Percentiles rank a stretch among this genome's conserved stretches.
These are phyloP conservation scores for Lepidurus packardi DNA, from an alignment of 1,140 invertebrate genomes.

Conservation along the genomic window DNA sequence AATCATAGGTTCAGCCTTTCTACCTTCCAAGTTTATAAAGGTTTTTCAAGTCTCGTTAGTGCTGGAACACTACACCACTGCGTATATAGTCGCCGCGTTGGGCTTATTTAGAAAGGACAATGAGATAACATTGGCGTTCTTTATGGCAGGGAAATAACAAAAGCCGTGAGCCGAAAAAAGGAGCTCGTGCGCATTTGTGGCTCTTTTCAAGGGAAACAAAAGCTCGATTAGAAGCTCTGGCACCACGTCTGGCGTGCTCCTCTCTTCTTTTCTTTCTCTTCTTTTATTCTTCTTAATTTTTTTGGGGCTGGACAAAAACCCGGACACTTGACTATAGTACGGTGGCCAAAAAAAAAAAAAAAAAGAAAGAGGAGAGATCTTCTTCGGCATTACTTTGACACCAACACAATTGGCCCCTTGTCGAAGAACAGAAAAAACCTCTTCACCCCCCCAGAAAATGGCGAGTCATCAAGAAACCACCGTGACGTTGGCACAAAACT, in stretches of 20 bases:
- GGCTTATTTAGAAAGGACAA: constrained; percentile 14
- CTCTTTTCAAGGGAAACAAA: constrained; percentile 22
- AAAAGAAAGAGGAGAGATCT: constrained; percentile 8
- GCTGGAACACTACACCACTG: background rate
- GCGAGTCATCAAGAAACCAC: background rate
- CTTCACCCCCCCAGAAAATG: background rate
- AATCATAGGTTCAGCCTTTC: background rate
- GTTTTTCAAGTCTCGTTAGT: background rate
- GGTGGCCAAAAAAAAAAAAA: background rate
- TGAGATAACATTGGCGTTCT: constrained; percentile 15
- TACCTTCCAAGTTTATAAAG: background rate
- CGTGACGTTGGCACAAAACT: constrained; percentile 13
- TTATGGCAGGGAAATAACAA: constrained; percentile 9
- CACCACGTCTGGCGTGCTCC: constrained; percentile 16
- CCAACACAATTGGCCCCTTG: constrained; percentile 20
- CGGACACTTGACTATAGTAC: background rate
- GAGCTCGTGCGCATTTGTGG: constrained; percentile 16
- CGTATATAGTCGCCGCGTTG: background rate
- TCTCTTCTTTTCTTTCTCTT: background rate
- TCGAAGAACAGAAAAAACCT: background rate
- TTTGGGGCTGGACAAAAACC: background rate
- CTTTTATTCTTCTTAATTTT: background rate
- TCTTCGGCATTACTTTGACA: constrained; percentile 21
- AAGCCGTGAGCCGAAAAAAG: constrained; percentile 2
- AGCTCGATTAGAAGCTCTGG: constrained; percentile 21